Evolutionary conservation across 37 sponge, comb jelly and placozoan species (phyloP).

Genomic region (Crambe crambe): DNA sequence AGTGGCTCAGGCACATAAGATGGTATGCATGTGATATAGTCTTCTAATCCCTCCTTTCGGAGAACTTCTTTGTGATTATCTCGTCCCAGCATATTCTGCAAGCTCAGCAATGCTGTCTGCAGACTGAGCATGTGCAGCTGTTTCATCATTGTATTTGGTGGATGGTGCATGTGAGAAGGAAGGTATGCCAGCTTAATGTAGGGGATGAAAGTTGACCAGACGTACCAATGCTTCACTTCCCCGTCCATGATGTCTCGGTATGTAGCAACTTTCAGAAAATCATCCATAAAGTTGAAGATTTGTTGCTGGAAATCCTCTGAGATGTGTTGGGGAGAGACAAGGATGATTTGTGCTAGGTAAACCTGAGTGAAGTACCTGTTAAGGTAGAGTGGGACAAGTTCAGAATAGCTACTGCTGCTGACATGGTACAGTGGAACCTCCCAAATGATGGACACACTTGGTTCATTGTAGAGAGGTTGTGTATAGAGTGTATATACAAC

Average conservation of each 20-base stretch:
- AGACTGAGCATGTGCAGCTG: conserved; percentile 21
- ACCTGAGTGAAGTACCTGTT: conserved; percentile 36
- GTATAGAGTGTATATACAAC: too few relatives aligned
- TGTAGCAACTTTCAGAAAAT: conserved; percentile 4
- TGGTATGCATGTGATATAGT: conserved; percentile 29
- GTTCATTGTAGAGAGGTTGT: too few relatives aligned
- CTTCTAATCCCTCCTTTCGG: neutral
- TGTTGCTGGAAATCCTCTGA: neutral
- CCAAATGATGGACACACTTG: too few relatives aligned
- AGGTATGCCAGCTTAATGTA: conserved; percentile 9
- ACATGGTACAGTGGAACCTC: too few relatives aligned
- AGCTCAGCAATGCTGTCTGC: neutral
- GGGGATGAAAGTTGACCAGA: conserved; percentile 44
- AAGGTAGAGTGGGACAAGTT: neutral
- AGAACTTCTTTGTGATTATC: conserved; percentile 16
- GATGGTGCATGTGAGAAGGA: neutral
- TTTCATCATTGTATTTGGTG: neutral
- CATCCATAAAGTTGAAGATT: conserved; percentile 1
- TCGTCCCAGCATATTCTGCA: conserved; percentile 24
- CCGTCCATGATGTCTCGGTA: neutral
- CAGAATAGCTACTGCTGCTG: neutral
- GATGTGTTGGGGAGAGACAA: conserved; percentile 2
- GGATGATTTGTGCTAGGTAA: conserved; percentile 11
- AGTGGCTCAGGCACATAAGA: conserved; percentile 8
- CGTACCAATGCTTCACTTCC: conserved; percentile 23